Evolutionary conservation across 2,797 vertebrate genomes (phyloP).

Genomic region (Poeciliopsis paucimaculata): DNA sequence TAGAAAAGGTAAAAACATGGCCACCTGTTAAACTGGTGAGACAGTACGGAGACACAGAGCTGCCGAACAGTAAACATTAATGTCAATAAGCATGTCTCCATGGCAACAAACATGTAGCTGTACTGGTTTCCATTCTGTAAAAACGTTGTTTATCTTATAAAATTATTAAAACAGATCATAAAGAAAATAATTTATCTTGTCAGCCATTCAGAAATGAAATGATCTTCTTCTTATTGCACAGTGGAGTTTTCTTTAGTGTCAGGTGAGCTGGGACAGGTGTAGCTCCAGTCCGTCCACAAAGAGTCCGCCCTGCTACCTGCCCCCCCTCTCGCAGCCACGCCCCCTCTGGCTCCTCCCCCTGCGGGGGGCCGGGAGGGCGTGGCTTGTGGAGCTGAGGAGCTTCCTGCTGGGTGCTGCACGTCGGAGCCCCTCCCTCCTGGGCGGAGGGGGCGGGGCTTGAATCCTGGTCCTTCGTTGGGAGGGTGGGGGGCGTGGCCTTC

Average conservation of each 20-base stretch:
- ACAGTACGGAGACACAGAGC: background rate
- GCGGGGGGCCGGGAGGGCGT: background rate
- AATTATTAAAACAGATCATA: conserved; percentile 1
- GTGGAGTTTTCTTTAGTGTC: background rate
- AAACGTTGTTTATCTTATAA: background rate
- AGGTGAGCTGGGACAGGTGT: background rate
- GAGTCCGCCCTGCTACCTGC: conserved; percentile 30
- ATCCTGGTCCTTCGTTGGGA: conserved; percentile 28
- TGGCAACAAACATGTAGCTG: background rate
- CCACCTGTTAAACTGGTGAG: conserved; percentile 23
- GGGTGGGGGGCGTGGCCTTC: conserved; percentile 9
- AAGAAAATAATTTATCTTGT: background rate
- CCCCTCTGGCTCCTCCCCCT: conserved; percentile 38
- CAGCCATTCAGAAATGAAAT: background rate
- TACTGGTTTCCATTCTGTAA: background rate
- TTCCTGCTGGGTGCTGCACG: conserved; percentile 42
- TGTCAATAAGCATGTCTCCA: background rate
- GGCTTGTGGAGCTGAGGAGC: conserved; percentile 30
- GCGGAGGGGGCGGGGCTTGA: conserved; percentile 19
- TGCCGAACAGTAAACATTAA: background rate
- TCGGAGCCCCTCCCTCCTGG: conserved; percentile 56
- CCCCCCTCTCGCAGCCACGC: conserved; percentile 15
- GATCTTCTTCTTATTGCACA: background rate
- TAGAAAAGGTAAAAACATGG: conserved; percentile 7
- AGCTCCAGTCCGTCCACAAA: background rate